These are phyloP conservation scores for Dasyornis broadbenti DNA, from an alignment of 2,113 vertebrate genomes.

Conservation along the genomic window DNA sequence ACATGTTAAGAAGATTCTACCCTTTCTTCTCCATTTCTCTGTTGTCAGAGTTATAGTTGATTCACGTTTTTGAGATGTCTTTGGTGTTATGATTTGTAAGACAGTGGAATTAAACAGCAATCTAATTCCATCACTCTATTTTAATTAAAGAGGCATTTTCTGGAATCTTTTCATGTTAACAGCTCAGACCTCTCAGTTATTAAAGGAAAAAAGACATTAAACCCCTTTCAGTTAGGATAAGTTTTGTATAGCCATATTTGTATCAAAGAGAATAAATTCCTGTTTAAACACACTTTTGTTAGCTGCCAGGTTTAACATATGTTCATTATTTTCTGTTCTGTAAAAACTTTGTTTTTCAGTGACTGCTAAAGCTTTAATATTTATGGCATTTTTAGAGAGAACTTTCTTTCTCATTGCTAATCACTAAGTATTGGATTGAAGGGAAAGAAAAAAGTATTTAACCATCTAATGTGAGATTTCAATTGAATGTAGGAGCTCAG, in stretches of 20 bases:
- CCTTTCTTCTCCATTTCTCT: neutral
- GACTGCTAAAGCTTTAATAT: neutral
- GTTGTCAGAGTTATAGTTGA: neutral
- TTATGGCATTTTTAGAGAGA: neutral
- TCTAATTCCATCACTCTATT: constrained; percentile 6
- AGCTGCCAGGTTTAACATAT: neutral
- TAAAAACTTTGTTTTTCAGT: neutral
- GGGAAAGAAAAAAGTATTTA: neutral
- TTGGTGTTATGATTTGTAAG: neutral
- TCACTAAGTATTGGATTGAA: neutral
- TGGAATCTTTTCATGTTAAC: neutral
- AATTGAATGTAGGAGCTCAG: neutral
- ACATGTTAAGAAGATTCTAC: neutral
- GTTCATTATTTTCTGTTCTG: neutral
- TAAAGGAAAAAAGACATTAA: neutral
- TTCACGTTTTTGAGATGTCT: neutral
- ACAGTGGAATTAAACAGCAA: neutral
- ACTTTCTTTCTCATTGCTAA: neutral
- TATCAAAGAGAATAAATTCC: neutral
- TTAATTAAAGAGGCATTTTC: neutral
- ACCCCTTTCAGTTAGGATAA: neutral
- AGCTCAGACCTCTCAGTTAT: neutral
- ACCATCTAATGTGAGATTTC: neutral
- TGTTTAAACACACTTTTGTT: neutral
- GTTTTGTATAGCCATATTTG: neutral